Evolutionary conservation across 1,140 invertebrate species (phyloP), one percentile per base, ranked within the genome.

Genomic region (Leptinotarsa undecemlineata): DNA sequence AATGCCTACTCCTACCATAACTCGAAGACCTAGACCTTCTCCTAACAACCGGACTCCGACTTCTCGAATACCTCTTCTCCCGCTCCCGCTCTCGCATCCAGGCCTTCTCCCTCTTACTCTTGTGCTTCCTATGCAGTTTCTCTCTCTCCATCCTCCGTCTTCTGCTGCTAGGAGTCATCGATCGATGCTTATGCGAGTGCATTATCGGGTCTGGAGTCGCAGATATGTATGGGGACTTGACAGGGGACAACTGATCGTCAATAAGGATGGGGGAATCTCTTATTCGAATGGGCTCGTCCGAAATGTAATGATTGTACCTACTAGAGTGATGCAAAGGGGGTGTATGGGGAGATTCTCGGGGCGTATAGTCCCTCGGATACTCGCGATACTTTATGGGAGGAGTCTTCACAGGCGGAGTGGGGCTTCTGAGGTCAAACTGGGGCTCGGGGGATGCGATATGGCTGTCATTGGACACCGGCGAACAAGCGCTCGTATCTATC

Each of bases 371-470:
- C 33, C 64, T 63, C 23, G 62, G 60, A 48, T 76, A 79, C 14
- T 70, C 61, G 57, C 73, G 74, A 11, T 66, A 70, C 61, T 76
- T 78, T 26, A 88, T 82, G 8, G 89, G 85, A 2, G 90, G 90
- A 13, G 89, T 90, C 62, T 89, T 87, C 3, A 89, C 87, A 3
- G 88, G 72, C 1, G 77, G 76, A n/a, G 74, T 77, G 17, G 79
- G 82, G 72, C 63, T 71, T 76, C 87, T 76, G 21, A 23, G 86
- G 78, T 83, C 87, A 15, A 67, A 33, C 5, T 57, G 51, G 15
- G 79, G 78, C 66, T 83, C 81, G 3, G 82, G 83, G 14, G 83
- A 84, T 2, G 81, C 82, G 42, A 84, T 83, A 68, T 83, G 81
- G 68, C 81, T 83, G 72, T 84, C 83, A 73, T 85, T 84, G 0